Conservation (phyloP, 2,113 vertebrate species). For the Parus major region DNA sequence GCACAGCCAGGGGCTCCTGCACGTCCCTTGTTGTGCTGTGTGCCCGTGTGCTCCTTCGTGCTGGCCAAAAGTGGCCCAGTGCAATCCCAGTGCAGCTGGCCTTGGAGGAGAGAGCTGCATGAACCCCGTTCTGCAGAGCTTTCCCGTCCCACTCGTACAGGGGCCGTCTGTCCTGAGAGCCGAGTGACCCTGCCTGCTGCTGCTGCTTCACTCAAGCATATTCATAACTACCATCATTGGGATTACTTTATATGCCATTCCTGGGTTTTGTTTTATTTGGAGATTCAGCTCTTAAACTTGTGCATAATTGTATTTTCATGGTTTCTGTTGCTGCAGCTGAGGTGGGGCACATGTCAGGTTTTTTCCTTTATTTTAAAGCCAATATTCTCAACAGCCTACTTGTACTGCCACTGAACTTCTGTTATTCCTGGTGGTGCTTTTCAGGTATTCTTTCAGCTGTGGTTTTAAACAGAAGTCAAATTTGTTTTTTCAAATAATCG, state of each 20-base stretch:
- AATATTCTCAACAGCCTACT: not conserved
- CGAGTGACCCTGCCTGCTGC: not conserved
- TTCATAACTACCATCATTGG: not conserved
- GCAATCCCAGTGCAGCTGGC: not conserved
- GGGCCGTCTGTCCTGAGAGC: accelerated
- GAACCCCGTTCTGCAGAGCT: accelerated
- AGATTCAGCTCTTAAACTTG: not conserved
- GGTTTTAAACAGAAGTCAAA: not conserved
- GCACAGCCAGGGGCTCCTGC: not conserved
- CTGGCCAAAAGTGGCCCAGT: not conserved
- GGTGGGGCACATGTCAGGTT: not conserved
- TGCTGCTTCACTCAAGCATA: not conserved
- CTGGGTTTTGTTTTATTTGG: not conserved
- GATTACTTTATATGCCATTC: not conserved
- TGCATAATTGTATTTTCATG: not conserved
- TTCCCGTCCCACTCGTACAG: accelerated
- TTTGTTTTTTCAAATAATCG: not conserved
- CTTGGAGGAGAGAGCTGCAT: accelerated
- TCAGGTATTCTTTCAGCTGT: not conserved
- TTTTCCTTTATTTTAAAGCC: not conserved
- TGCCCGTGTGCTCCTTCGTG: accelerated
- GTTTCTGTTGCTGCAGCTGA: not conserved
- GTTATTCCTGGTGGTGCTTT: not conserved
- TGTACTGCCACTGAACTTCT: not conserved
- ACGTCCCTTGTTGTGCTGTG: not conserved